Percentiles rank a stretch among this genome's conserved stretches.
These are phyloP conservation scores for Bursaphelenchus okinawaensis DNA, from an alignment of 2,888 invertebrate species.

Conservation along the genomic window DNA sequence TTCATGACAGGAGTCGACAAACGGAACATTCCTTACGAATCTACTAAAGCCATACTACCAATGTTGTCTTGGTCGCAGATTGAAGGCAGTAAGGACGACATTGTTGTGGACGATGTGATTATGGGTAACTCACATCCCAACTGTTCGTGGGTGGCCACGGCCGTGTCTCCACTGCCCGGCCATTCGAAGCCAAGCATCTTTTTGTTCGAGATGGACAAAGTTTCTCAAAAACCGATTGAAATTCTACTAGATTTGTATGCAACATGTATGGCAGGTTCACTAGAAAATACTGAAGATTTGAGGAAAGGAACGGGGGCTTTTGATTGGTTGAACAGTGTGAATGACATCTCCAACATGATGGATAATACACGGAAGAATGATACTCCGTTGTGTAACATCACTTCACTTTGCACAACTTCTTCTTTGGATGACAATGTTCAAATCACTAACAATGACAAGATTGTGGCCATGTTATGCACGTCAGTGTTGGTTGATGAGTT, in stretches of 20 bases:
- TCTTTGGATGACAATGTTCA: conserved; percentile 1
- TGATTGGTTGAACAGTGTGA: conserved; percentile 12
- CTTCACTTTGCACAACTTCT: conserved; percentile 1
- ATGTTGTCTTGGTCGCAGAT: conserved; percentile 2
- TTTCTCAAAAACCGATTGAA: conserved; percentile 2
- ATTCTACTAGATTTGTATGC: conserved; percentile 12
- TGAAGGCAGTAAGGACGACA: neutral
- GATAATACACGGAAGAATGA: neutral
- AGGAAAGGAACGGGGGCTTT: conserved; percentile 3
- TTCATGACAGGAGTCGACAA: conserved; percentile 4
- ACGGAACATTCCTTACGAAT: neutral
- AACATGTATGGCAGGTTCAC: conserved; percentile 5
- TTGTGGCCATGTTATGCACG: conserved; percentile 7
- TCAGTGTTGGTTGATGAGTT: conserved; percentile 7
- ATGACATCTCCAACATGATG: neutral
- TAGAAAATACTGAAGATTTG: neutral
- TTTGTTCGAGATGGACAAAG: conserved; percentile 2
- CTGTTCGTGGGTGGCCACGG: conserved; percentile 3
- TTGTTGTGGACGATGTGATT: neutral
- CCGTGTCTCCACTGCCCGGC: conserved; percentile 1
- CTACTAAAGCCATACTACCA: neutral
- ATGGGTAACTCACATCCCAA: neutral
- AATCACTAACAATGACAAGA: neutral
- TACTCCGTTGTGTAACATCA: conserved; percentile 1
- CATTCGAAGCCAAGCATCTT: conserved; percentile 14